phyloP scores from a whole-genome alignment of 2,888 invertebrate genomes.

The Xestia rhomboidea region DNA sequence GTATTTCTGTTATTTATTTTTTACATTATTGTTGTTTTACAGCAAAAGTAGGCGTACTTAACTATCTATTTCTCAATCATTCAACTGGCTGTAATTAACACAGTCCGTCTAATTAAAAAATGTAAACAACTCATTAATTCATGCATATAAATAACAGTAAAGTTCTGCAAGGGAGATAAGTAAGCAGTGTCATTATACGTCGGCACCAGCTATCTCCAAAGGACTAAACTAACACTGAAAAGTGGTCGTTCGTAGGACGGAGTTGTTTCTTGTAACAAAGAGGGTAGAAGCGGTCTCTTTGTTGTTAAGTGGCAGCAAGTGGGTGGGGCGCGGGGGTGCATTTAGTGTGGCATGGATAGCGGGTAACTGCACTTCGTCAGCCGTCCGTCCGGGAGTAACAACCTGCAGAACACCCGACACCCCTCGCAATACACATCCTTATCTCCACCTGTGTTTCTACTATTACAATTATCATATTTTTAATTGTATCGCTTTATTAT shows the following conservation, averaged over 20 bases:
- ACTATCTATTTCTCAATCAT: neutral
- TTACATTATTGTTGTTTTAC: neutral
- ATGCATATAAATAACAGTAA: slow-evolving; percentile 28
- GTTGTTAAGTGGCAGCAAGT: slow-evolving; percentile 87
- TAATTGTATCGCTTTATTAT: slow-evolving; percentile 23
- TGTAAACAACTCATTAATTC: slow-evolving; percentile 24
- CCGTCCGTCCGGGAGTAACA: slow-evolving; percentile 87
- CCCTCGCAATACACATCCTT: slow-evolving; percentile 72
- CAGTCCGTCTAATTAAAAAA: slow-evolving; percentile 4
- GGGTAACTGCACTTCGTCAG: slow-evolving; percentile 90
- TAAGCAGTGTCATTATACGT: slow-evolving; percentile 70
- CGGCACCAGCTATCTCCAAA: slow-evolving; percentile 78
- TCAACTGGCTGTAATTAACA: neutral
- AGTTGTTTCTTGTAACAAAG: slow-evolving; percentile 90
- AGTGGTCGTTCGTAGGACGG: slow-evolving; percentile 82
- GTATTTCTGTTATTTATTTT: neutral
- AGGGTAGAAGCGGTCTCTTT: slow-evolving; percentile 89
- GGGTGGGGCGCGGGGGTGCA: slow-evolving; percentile 80
- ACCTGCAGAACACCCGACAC: slow-evolving; percentile 81
- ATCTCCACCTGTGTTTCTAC: slow-evolving; percentile 74
- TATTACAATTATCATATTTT: slow-evolving; percentile 54
- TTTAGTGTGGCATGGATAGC: slow-evolving; percentile 88
- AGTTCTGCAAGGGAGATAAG: slow-evolving; percentile 46
- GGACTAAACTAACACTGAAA: slow-evolving; percentile 81
- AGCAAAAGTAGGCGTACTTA: neutral